Evolutionary conservation across 1,140 invertebrate genomes (phyloP).

Genomic region (Epicauta chinensis): DNA sequence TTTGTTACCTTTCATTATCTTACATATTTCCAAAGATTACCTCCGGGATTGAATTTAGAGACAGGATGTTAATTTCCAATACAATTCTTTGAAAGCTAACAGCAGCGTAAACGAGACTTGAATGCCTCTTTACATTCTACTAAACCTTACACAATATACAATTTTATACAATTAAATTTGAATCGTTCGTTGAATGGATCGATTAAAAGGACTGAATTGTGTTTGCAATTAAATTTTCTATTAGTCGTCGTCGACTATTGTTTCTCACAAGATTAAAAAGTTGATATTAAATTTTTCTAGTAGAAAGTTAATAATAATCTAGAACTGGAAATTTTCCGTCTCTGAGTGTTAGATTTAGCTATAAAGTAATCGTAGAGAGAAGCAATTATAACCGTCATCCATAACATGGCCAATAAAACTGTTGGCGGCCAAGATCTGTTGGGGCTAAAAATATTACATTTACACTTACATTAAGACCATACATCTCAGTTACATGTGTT

Average conservation of each 20-base stretch:
- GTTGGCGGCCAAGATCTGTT: conserved; percentile 28
- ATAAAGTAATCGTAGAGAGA: conserved; percentile 15
- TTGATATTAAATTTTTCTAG: not conserved
- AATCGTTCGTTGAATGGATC: too few relatives aligned
- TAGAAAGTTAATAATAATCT: not conserved
- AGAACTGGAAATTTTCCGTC: not conserved
- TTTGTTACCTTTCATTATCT: conserved; percentile 22
- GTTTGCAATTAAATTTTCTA: too few relatives aligned
- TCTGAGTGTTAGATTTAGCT: not conserved
- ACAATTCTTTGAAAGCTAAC: conserved; percentile 5
- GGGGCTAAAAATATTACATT: conserved; percentile 30
- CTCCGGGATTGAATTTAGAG: conserved; percentile 14
- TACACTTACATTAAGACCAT: conserved; percentile 31
- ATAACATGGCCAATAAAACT: conserved; percentile 33
- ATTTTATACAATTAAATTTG: too few relatives aligned
- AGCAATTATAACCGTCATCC: conserved; percentile 33
- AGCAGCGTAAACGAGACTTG: too few relatives aligned
- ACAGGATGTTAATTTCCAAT: conserved; percentile 14
- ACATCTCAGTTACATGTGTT: conserved; percentile 32
- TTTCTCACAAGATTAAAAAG: too few relatives aligned
- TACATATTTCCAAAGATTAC: conserved; percentile 20
- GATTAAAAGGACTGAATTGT: too few relatives aligned
- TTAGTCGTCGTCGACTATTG: too few relatives aligned
- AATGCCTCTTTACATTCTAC: too few relatives aligned
- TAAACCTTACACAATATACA: too few relatives aligned